Base-by-base conservation (phyloP, 2,797 vertebrate species). In the Leptoclinus maculatus region DNA sequence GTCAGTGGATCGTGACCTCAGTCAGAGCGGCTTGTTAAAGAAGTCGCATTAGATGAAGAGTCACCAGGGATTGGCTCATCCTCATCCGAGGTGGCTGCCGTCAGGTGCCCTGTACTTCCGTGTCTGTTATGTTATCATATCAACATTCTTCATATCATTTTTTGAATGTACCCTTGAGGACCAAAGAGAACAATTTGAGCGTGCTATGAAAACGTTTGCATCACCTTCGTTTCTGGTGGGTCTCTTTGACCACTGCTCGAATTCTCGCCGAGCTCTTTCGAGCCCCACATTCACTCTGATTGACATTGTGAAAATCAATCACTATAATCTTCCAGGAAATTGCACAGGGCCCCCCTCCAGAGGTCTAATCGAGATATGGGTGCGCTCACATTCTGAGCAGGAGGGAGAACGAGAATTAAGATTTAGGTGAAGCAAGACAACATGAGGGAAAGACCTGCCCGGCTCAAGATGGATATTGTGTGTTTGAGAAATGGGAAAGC, bases 291-390 rank as follows among this genome's bases (percentile, higher is more conserved):
- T 87, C 68, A 27, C 84, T 47, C 57, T 78, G 86, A 92, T 90
- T 87, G 79, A 88, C 82, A 82, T 84, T 83, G 83, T 73, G 73
- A 73, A 60, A 91, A 92, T 92, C 84, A 85, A 89, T 89, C 85
- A 87, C 84, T 76, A 64, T 88, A 88, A 89, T 89, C 89, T 87
- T 80, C 51, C 86, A 89, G 90, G 89, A 91, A 89, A 91, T 91
- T 90, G 87, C 87, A 78, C 66, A 62, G 82, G 80, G n/a, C n/a
- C n/a, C 70, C 34, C 85, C 87, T 87, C 71, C 80, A 85, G 82
- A 71, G 76, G 74, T 79, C 80, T 85, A 86, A 91, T 90, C 41
- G 73, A 87, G 84, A 88, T 72, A 62, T 47, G 72, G 80, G 63
- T 14, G 49, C 71, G 25, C 74, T 83, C 66, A 39, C 47, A 25